phyloP scores from a whole-genome alignment of 2,113 vertebrate species.

The Neopipo cinnamomea region DNA sequence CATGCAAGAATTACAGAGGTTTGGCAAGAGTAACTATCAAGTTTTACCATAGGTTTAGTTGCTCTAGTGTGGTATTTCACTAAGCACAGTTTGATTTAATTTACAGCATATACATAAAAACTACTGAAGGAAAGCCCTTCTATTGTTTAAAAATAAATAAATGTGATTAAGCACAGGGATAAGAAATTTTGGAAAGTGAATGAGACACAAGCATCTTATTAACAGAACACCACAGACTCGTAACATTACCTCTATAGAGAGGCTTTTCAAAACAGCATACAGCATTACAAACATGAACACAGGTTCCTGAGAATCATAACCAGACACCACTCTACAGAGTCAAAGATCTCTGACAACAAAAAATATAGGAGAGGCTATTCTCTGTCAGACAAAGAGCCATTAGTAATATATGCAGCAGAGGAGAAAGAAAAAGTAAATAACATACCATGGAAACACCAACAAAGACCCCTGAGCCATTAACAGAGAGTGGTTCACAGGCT shows the following conservation, averaged over 20 bases:
- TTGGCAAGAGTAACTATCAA: background rate
- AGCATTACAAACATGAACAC: background rate
- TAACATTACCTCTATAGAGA: background rate
- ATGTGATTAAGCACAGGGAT: background rate
- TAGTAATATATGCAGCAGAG: background rate
- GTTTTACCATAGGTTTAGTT: background rate
- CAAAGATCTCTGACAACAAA: background rate
- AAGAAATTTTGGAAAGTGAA: background rate
- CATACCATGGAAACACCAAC: background rate
- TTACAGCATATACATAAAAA: background rate
- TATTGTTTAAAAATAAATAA: background rate
- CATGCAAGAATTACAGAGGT: background rate
- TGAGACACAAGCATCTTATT: background rate
- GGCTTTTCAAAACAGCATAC: background rate
- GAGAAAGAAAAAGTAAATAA: background rate
- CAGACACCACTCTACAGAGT: background rate
- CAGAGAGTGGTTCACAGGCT: background rate
- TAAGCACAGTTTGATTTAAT: background rate
- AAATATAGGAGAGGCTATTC: background rate
- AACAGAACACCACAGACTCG: background rate
- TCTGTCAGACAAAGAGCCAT: background rate
- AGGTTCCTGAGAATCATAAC: background rate
- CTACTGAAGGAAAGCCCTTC: background rate
- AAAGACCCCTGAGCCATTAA: background rate
- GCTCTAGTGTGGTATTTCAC: background rate